Base-by-base conservation (phyloP, 37 sponge, comb jelly and placozoan species). In the Corticium candelabrum region DNA sequence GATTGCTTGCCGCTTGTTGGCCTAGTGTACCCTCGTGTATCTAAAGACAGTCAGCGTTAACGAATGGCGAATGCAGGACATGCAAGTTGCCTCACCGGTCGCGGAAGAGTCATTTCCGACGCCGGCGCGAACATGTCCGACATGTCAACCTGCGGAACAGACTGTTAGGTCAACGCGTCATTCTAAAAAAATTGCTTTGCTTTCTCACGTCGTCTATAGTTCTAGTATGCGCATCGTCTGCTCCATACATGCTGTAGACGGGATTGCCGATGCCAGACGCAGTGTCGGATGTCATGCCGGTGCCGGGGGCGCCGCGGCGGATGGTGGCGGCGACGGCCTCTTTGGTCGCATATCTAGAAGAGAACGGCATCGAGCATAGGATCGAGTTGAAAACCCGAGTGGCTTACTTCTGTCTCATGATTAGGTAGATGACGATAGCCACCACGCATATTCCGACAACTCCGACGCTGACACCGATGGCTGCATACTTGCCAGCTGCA, bases 241-340 rank as follows among this genome's bases (percentile, higher is more conserved):
- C 73, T 7, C 73, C 73, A 34, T 70, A 70, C 73, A 70, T 70
- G 73, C 73, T 70, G 73, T 70, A 70, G 29, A 70, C 73, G 36
- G 73, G 73, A 15, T 70, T 70, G 21, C 73, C 73, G 29, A 70
- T 15, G 73, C 29, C 73, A 7, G 31, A 15, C 5, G 31, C 73
- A 4, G 73, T 34, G 33, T 70, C 73, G 73, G 62, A 50, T 21
- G 21, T 27, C 62, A 50, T 50, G 11, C 62, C 62, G 62, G 15
- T 50, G 11, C 62, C 15, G 21, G 62, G 62, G n/a, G n/a, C n/a
- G n/a, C n/a, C n/a, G 11, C 62, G 62, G 62, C 62, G 11, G 15
- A 21, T 21, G 62, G n/a, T n/a, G n/a, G n/a, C n/a, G n/a, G 11
- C 62, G 62, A 21, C 62, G 11, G 15, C 15, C 62, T 50, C 21